These are phyloP conservation scores for Pyrgilauda ruficollis DNA, from an alignment of 2,113 vertebrate genomes.

Conservation along the genomic window DNA sequence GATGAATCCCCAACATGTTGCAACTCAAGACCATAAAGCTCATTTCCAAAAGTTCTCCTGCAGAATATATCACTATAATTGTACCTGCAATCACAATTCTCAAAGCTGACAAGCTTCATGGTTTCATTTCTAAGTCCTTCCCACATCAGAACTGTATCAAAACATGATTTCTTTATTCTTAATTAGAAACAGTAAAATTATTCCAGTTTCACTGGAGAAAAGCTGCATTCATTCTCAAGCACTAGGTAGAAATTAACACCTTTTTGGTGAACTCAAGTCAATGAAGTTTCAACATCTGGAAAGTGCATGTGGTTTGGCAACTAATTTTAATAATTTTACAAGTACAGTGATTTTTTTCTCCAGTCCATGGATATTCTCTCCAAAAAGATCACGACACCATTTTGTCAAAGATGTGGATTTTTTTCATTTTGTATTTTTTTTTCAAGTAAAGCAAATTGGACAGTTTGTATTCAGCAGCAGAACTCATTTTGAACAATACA, in stretches of 20 bases:
- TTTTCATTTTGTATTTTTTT: background rate
- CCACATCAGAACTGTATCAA: background rate
- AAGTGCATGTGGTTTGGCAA: background rate
- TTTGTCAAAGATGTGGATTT: background rate
- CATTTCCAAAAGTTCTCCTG: background rate
- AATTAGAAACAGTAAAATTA: background rate
- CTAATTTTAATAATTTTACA: background rate
- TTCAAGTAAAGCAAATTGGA: background rate
- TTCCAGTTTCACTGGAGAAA: background rate
- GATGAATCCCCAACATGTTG: background rate
- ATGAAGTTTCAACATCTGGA: background rate
- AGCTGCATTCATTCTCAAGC: background rate
- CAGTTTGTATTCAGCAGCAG: background rate
- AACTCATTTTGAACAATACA: slow-evolving; percentile 15
- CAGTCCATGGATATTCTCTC: background rate
- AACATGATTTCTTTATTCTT: background rate
- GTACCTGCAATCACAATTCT: background rate
- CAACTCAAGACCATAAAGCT: background rate
- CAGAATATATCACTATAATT: background rate
- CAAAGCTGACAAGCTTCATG: background rate
- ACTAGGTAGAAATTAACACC: background rate
- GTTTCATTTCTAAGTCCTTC: background rate
- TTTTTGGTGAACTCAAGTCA: background rate
- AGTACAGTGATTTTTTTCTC: background rate
- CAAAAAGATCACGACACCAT: background rate